Evolutionary conservation across 2,113 vertebrate species (phyloP).

Genomic region (Ailuropoda melanoleuca): DNA sequence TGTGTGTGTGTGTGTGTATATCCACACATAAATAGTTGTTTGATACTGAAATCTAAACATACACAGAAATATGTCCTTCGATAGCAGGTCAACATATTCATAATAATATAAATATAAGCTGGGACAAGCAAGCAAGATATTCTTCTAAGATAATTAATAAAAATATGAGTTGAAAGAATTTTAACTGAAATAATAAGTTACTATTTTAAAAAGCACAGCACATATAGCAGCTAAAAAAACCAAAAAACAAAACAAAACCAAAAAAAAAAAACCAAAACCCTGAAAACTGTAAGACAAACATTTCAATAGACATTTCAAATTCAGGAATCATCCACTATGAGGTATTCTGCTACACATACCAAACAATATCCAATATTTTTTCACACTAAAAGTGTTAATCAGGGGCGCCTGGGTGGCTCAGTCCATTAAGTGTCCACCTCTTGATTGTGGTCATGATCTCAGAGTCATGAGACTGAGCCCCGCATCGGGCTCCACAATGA

Average conservation of each 20-base stretch:
- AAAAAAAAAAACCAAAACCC: too few species aligned
- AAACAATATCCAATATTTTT: background rate
- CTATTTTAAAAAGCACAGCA: background rate
- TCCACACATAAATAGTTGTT: background rate
- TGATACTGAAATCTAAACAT: background rate
- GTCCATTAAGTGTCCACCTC: too few species aligned
- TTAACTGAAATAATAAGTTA: background rate
- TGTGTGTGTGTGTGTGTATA: background rate
- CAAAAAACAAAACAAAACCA: background rate
- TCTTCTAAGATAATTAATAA: background rate
- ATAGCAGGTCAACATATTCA: background rate
- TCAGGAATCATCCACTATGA: background rate
- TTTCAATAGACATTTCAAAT: background rate
- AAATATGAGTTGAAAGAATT: background rate
- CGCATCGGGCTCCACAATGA: too few species aligned
- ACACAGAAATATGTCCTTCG: background rate
- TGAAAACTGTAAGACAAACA: background rate
- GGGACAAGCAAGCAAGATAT: background rate
- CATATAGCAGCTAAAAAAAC: background rate
- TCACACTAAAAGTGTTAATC: background rate
- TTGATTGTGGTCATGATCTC: too few species aligned
- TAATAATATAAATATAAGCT: background rate
- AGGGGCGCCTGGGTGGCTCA: too few species aligned
- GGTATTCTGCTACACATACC: background rate
- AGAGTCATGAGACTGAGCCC: too few species aligned